A percentile compares a stretch with the other conserved stretches of the same genome.
phyloP scores from a whole-genome alignment of 92 coral and sea anemone genomes.

The Siderastrea radians region DNA sequence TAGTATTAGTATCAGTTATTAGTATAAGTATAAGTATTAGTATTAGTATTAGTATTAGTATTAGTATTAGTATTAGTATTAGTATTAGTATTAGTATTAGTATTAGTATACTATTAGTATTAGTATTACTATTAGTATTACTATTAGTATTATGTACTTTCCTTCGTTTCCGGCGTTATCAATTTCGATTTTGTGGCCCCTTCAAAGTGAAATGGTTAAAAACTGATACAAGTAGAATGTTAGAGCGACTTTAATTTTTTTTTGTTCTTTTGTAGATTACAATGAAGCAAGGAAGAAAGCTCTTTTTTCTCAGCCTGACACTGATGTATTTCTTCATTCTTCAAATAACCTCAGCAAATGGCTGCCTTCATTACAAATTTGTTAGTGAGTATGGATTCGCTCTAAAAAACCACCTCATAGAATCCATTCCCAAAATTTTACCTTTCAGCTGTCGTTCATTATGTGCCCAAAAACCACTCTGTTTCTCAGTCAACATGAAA shows the following conservation, averaged over 20 bases:
- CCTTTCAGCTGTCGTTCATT: slow-evolving; percentile 24
- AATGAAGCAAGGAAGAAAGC: background rate
- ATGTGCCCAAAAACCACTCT: slow-evolving; percentile 26
- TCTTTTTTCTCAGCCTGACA: background rate
- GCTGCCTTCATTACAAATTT: slow-evolving; percentile 29
- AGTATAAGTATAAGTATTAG: no score
- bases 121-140: no score
- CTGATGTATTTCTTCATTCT: background rate
- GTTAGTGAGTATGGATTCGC: slow-evolving; percentile 12
- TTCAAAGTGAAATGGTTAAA: no score
- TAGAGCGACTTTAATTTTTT: background rate
- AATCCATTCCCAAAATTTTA: slow-evolving; percentile 9
- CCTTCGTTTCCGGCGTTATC: no score
- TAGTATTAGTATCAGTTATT: no score
- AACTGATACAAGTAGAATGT: no score
- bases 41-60: no score
- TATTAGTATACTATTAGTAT: no score
- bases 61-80: no score
- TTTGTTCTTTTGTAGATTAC: background rate
- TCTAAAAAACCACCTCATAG: slow-evolving; percentile 31
- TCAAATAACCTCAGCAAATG: background rate
- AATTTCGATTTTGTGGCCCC: no score
- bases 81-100: no score
- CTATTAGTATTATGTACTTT: no score
- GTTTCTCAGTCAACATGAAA: slow-evolving; percentile 51